Evolutionary conservation across 2,113 vertebrate genomes (phyloP).

Genomic region (Perca schrenkii): DNA sequence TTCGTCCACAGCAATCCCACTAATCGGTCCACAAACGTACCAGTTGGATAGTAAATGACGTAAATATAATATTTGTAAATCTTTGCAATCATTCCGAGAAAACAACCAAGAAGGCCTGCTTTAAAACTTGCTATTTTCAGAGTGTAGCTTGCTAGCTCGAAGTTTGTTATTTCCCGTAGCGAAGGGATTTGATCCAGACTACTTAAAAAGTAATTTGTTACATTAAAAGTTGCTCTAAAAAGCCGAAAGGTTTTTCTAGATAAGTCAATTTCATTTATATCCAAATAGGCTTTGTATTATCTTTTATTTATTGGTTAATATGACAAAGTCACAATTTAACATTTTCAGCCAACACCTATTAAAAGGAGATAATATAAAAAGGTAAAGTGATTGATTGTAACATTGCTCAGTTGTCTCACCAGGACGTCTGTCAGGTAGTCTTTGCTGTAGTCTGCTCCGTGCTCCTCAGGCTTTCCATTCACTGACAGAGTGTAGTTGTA

Average conservation of each 20-base stretch:
- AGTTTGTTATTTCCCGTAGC: too few relatives aligned
- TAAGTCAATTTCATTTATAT: not conserved
- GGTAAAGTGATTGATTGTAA: too few relatives aligned
- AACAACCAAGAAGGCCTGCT: too few relatives aligned
- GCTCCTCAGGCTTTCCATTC: slow-evolving; percentile 90
- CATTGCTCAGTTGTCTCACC: slow-evolving; percentile 82
- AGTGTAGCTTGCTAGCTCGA: too few relatives aligned
- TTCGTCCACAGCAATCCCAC: too few relatives aligned
- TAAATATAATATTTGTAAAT: too few relatives aligned
- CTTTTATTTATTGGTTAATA: not conserved
- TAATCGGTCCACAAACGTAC: too few relatives aligned
- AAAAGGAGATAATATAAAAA: not conserved
- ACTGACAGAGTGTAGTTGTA: slow-evolving; percentile 98
- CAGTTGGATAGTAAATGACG: too few relatives aligned
- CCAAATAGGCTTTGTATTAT: not conserved
- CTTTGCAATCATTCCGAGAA: too few relatives aligned
- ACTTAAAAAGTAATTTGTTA: not conserved
- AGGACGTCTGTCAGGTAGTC: slow-evolving; percentile 98
- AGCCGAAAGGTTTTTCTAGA: not conserved
- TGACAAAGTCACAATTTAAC: not conserved
- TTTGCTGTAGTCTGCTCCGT: slow-evolving; percentile 92
- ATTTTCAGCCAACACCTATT: too few relatives aligned
- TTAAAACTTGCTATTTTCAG: too few relatives aligned
- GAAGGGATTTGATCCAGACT: too few relatives aligned
- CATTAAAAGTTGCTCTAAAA: not conserved